phyloP scores from a whole-genome alignment of 2,797 vertebrate genomes.

The Anolis apletophallus region DNA sequence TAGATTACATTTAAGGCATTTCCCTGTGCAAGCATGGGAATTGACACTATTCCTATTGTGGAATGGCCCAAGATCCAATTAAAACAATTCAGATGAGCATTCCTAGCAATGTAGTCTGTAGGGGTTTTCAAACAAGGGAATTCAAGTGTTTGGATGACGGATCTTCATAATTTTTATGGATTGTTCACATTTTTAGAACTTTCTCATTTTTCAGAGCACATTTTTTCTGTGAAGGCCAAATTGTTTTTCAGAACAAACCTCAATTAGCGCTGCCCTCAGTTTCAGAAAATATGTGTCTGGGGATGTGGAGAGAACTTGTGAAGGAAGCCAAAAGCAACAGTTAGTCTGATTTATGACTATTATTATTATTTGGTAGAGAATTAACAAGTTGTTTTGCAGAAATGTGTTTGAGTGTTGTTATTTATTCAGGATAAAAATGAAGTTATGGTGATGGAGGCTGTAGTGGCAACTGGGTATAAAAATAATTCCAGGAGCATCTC shows the following conservation, averaged over 20 bases:
- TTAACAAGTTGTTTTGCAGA: slow-evolving; percentile 3
- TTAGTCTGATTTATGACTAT: background rate
- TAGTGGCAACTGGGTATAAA: background rate
- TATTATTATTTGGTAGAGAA: background rate
- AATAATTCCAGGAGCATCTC: background rate
- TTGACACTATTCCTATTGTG: slow-evolving; percentile 45
- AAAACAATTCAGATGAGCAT: background rate
- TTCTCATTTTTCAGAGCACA: background rate
- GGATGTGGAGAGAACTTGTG: no score
- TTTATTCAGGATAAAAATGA: background rate
- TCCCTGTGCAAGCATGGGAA: slow-evolving; percentile 46
- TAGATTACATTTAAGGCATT: slow-evolving; percentile 35
- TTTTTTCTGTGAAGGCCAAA: slow-evolving; percentile 4
- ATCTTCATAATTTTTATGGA: background rate
- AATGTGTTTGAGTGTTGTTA: background rate
- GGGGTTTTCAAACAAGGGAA: background rate
- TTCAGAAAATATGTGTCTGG: background rate
- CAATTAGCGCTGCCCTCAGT: slow-evolving; percentile 5
- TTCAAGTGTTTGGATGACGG: background rate
- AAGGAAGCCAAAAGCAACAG: slow-evolving; percentile 25
- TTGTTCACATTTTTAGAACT: background rate
- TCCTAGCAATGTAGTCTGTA: background rate
- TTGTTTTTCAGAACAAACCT: slow-evolving; percentile 2
- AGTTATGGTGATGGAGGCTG: background rate
- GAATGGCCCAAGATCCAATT: background rate